These are phyloP conservation scores for Notarius lentiginosus DNA, from an alignment of 2,113 vertebrate genomes.

Conservation along the genomic window DNA sequence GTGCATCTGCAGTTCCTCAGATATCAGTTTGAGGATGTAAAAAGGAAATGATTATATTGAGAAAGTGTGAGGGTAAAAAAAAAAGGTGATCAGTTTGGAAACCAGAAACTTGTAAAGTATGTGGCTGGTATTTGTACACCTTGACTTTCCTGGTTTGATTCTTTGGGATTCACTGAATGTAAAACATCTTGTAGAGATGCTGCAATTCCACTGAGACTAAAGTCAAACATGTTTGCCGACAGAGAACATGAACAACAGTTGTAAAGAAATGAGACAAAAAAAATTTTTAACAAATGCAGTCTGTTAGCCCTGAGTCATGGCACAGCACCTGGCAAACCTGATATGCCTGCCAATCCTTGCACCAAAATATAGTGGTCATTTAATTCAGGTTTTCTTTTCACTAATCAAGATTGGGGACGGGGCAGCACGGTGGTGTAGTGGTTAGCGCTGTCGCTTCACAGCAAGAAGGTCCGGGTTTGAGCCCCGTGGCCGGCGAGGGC, in stretches of 20 bases:
- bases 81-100: background rate
- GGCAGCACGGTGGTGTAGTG: too few relatives aligned
- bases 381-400: too few relatives aligned
- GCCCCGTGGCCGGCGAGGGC: too few relatives aligned
- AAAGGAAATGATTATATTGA: background rate
- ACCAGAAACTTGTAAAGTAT: background rate
- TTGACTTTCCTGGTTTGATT: background rate
- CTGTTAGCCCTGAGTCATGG: too few relatives aligned
- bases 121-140: background rate
- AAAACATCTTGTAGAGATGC: background rate
- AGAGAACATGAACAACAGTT: background rate
- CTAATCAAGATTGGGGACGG: too few relatives aligned
- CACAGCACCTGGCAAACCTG: too few relatives aligned
- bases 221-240: background rate
- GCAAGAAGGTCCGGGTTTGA: too few relatives aligned
- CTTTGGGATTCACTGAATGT: background rate
- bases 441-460: too few relatives aligned
- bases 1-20: background rate
- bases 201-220: background rate
- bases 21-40: slow-evolving; percentile 6
- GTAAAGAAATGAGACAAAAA: background rate
- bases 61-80: background rate
- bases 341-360: too few relatives aligned
- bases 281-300: too few relatives aligned
- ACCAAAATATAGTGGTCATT: too few relatives aligned